These are phyloP conservation scores for Apogon hyalosoma DNA, from an alignment of 2,797 vertebrate genomes.

Conservation along the genomic window DNA sequence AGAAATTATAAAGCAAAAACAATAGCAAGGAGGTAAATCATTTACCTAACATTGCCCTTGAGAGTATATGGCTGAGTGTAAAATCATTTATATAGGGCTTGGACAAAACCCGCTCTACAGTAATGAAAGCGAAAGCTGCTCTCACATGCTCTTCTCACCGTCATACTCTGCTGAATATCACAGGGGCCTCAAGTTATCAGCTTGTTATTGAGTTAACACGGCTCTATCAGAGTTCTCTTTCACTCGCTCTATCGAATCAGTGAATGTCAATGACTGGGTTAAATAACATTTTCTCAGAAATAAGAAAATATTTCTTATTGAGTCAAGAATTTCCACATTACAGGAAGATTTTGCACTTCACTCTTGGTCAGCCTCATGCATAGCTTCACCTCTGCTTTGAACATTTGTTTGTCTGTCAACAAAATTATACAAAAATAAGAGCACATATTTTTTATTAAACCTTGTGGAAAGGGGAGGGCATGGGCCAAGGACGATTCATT, in stretches of 20 bases:
- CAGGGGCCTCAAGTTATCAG: constrained; percentile 34
- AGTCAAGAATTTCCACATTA: too few species aligned
- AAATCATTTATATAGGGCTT: constrained; percentile 63
- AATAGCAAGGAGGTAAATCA: constrained; percentile 69
- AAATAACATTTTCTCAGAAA: constrained; percentile 15
- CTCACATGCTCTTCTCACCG: constrained; percentile 27
- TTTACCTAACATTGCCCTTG: constrained; percentile 66
- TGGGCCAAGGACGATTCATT: too few species aligned
- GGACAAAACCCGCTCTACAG: constrained; percentile 40
- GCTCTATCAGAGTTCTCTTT: constrained; percentile 3
- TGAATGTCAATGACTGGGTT: background rate
- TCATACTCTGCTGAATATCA: constrained; percentile 44
- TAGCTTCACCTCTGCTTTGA: too few species aligned
- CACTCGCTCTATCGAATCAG: constrained; percentile 5
- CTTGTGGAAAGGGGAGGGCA: too few species aligned
- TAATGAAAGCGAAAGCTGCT: constrained; percentile 42
- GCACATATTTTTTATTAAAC: too few species aligned
- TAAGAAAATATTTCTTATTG: background rate
- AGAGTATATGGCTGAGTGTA: constrained; percentile 50
- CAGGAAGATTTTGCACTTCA: too few species aligned
- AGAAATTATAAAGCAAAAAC: constrained; percentile 58
- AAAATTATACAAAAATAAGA: too few species aligned
- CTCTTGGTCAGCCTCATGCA: too few species aligned
- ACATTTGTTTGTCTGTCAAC: too few species aligned
- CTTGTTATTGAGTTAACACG: constrained; percentile 49